Conservation (phyloP, 2,888 invertebrate species). For the Nysson spinosus region DNA sequence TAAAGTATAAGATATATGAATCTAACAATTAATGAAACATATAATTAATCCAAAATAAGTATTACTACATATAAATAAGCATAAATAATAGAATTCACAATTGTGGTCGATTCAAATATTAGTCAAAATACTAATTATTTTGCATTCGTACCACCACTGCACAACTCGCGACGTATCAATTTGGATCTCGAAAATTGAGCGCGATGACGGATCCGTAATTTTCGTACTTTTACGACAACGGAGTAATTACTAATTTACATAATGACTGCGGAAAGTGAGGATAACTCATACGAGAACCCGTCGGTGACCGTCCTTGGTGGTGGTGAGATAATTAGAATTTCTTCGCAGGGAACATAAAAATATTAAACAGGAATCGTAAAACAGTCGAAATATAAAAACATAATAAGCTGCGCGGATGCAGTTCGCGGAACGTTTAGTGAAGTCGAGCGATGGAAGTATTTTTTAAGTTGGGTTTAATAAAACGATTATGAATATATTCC, state of each 20-base stretch:
- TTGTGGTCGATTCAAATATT: not conserved
- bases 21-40: no score
- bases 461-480: no score
- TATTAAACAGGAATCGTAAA: constrained; percentile 29
- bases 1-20: no score
- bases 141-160: constrained; percentile 1
- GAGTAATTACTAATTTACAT: constrained; percentile 63
- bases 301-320: constrained; percentile 1
- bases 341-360: constrained; percentile 12
- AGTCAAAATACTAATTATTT: not conserved
- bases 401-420: not conserved
- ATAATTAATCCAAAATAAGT: no score
- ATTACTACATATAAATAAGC: no score
- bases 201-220: constrained; percentile 13
- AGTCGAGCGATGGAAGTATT: no score
- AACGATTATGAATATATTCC: no score
- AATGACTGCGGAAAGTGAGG: constrained; percentile 50
- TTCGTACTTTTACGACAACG: constrained; percentile 27
- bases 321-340: constrained; percentile 21
- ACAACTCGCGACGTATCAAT: constrained; percentile 9
- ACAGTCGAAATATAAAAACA: constrained; percentile 1
- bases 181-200: constrained; percentile 9
- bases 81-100: no score
- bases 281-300: constrained; percentile 2
- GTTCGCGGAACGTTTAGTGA: not conserved